These are phyloP conservation scores for Sebastes steindachneri DNA, from an alignment of 2,797 vertebrate species.

Conservation along the genomic window DNA sequence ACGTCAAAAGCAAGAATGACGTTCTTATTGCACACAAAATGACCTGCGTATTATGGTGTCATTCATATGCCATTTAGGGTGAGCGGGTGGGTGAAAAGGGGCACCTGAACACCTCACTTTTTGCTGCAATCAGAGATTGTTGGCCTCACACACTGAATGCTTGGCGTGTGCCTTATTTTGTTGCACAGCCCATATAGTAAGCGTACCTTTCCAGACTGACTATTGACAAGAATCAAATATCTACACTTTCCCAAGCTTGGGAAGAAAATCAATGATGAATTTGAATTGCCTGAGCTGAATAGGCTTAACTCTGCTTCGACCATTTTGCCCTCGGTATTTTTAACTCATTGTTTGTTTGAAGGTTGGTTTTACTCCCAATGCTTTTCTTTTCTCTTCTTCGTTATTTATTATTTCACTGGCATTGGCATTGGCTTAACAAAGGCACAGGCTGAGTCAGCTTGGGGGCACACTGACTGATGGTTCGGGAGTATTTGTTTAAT, in stretches of 20 bases:
- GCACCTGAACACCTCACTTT: neutral
- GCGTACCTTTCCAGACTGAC: neutral
- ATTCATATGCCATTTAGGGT: no score
- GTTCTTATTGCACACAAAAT: no score
- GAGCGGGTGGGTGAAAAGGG: neutral
- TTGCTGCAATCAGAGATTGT: neutral
- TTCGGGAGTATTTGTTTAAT: neutral
- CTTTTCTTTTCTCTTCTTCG: neutral
- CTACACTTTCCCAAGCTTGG: neutral
- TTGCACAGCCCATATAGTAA: neutral
- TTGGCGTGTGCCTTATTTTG: neutral
- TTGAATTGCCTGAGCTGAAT: neutral
- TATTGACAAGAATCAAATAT: neutral
- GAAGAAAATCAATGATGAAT: neutral
- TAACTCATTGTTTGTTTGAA: neutral
- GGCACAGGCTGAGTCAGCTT: neutral
- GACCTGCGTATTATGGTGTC: no score
- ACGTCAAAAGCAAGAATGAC: no score
- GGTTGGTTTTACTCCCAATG: neutral
- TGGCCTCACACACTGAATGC: neutral
- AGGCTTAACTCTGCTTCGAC: neutral
- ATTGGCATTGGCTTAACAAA: neutral
- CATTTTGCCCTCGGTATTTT: neutral
- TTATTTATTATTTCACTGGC: neutral
- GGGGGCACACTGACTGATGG: neutral